Percentiles rank a stretch among this genome's conserved stretches.
Conservation (phyloP, 53 echinoderm and acorn worm genomes). For the Echinometra lucunter region DNA sequence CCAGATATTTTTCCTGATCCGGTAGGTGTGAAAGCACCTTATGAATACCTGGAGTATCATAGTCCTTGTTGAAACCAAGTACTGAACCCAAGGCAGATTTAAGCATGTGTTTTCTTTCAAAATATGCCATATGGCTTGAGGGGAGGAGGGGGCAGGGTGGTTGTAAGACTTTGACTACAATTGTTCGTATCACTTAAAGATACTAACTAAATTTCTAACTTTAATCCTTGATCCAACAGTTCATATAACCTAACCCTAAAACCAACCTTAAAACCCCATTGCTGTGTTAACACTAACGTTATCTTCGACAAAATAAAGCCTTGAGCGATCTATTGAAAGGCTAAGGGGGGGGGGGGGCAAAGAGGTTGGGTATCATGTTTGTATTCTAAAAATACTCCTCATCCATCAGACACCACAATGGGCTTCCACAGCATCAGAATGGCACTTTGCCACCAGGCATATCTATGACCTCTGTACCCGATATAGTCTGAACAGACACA, state of each 20-base stretch:
- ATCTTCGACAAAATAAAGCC: no score
- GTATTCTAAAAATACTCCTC: constrained; percentile 28
- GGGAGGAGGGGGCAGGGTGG: neutral
- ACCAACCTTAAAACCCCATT: no score
- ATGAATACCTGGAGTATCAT: no score
- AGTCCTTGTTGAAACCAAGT: neutral
- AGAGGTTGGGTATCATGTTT: neutral
- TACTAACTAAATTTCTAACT: no score
- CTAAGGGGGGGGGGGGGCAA: neutral
- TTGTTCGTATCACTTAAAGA: no score
- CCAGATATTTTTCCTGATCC: no score
- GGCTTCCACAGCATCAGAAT: constrained; percentile 14
- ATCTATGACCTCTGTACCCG: neutral
- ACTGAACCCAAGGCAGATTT: neutral
- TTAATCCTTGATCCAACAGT: no score
- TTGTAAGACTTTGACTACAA: no score
- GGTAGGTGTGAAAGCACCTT: no score
- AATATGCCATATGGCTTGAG: neutral
- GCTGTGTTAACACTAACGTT: no score
- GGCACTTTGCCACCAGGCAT: constrained; percentile 2
- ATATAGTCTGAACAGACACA: constrained; percentile 16
- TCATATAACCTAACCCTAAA: no score
- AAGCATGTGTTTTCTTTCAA: neutral
- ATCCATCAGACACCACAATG: neutral
- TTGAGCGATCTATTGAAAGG: no score